phyloP scores from a whole-genome alignment of 2,888 invertebrate species.

The Piscicola geometra region DNA sequence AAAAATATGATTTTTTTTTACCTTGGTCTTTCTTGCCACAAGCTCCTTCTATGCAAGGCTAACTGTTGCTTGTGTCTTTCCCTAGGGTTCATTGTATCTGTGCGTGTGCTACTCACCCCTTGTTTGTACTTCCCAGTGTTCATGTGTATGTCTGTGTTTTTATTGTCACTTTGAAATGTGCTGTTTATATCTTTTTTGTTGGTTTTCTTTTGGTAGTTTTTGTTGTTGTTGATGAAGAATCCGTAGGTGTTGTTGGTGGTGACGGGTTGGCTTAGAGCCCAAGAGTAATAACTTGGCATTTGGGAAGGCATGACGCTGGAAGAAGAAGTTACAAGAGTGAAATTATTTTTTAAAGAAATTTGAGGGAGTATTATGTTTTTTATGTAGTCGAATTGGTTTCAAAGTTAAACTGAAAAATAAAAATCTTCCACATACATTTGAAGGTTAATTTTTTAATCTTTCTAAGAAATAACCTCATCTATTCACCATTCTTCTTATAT shows the following conservation, averaged over 20 bases:
- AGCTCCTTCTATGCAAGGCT: not conserved
- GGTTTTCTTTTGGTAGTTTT: not conserved
- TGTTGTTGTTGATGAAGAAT: slow-evolving; percentile 15
- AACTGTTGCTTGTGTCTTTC: not conserved
- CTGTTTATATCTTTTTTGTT: not conserved
- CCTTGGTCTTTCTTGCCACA: slow-evolving; percentile 6
- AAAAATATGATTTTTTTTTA: no score
- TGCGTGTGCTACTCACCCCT: not conserved
- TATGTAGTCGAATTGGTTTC: no score
- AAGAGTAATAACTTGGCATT: slow-evolving; percentile 39
- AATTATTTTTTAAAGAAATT: no score
- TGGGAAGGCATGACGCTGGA: slow-evolving; percentile 9
- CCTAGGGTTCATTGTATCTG: not conserved
- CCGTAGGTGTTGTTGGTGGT: slow-evolving; percentile 43
- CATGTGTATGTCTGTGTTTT: not conserved
- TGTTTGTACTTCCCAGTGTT: not conserved
- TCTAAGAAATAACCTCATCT: no score
- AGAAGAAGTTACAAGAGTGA: no score
- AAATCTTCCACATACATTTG: no score
- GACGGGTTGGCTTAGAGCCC: slow-evolving; percentile 40
- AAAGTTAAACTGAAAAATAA: no score
- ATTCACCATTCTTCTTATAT: no score
- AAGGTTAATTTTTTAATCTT: no score
- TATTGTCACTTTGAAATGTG: not conserved
- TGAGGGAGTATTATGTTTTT: no score